These are phyloP conservation scores for Hypsopygia costalis DNA, from an alignment of 2,888 invertebrate genomes.

Conservation along the genomic window DNA sequence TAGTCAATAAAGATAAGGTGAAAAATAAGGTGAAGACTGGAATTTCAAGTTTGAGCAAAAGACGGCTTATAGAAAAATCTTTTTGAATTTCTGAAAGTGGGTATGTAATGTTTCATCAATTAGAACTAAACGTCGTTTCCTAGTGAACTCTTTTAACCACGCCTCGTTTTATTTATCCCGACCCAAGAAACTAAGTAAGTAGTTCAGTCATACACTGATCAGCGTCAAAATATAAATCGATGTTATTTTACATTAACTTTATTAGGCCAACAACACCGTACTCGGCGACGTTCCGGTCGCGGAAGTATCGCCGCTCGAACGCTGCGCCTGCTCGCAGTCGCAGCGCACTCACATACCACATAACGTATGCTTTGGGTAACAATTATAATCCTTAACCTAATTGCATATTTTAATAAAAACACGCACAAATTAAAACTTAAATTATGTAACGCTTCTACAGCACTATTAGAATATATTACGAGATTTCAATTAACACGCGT, in stretches of 20 bases:
- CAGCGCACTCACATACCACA: conserved; percentile 39
- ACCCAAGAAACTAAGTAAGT: conserved; percentile 7
- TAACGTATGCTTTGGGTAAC: conserved; percentile 72
- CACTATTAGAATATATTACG: conserved; percentile 71
- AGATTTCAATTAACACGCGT: conserved; percentile 78
- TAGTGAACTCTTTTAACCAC: no score
- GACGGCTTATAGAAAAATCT: no score
- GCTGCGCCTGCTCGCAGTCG: conserved; percentile 24
- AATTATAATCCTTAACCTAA: conserved; percentile 64
- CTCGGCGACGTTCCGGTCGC: background rate
- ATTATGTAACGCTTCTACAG: conserved; percentile 54
- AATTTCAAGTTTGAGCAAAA: no score
- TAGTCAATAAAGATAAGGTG: no score
- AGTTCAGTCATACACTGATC: conserved; percentile 6
- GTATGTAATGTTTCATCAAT: no score
- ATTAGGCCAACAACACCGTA: conserved; percentile 8
- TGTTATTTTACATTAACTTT: conserved; percentile 4
- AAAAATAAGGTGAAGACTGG: no score
- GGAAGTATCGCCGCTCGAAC: no score
- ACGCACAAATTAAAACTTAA: conserved; percentile 67
- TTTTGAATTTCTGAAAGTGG: no score
- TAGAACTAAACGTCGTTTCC: no score
- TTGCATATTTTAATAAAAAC: conserved; percentile 72
- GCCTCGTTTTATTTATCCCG: conserved; percentile 2
- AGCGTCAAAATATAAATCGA: conserved; percentile 5